phyloP scores from a whole-genome alignment of 2,888 invertebrate genomes.

The Drosophila anceps region DNA sequence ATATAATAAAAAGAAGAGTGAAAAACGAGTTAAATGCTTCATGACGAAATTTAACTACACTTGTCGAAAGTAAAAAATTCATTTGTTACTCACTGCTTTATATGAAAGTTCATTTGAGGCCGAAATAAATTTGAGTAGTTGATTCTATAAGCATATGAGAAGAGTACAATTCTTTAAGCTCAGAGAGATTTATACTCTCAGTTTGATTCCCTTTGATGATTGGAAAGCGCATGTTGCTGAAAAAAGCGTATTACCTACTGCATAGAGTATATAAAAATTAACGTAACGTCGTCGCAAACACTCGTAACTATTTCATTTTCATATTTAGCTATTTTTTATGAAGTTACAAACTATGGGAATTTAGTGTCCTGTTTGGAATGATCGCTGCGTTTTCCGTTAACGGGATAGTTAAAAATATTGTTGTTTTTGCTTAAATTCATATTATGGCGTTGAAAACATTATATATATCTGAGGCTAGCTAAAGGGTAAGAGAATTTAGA shows the following conservation, averaged over 20 bases:
- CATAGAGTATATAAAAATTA: neutral
- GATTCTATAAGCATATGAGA: neutral
- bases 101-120: neutral
- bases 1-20: neutral
- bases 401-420: neutral
- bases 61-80: conserved; percentile 20
- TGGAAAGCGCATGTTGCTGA: too few species aligned
- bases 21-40: conserved; percentile 2
- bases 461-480: neutral
- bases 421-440: neutral
- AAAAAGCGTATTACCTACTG: neutral
- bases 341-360: neutral
- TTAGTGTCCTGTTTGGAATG: neutral
- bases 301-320: conserved; percentile 6
- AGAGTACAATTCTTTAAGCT: neutral
- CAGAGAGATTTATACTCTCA: neutral
- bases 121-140: neutral
- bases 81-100: conserved; percentile 2
- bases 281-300: neutral
- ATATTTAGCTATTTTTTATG: neutral
- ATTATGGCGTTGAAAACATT: neutral
- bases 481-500: neutral
- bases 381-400: neutral
- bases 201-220: too few species aligned
- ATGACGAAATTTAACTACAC: conserved; percentile 26